Evolutionary conservation across 2,797 vertebrate genomes (phyloP).

Genomic region (Atherinosoma microstoma): DNA sequence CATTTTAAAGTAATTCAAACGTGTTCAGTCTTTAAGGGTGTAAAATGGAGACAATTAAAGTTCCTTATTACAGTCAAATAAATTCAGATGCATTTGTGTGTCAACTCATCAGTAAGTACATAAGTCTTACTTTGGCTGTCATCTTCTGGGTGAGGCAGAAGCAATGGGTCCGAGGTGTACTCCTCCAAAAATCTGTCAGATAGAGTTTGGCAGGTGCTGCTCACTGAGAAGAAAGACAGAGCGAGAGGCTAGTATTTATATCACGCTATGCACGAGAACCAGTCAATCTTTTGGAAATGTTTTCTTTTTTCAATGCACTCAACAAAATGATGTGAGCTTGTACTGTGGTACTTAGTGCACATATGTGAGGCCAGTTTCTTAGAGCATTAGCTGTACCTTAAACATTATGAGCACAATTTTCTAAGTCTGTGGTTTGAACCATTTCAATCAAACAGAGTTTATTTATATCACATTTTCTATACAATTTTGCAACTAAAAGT

Average conservation of each 20-base stretch:
- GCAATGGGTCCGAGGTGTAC: conserved; percentile 49
- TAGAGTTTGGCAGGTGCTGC: conserved; percentile 58
- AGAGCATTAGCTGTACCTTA: neutral
- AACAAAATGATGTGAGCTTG: neutral
- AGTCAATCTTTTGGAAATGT: neutral
- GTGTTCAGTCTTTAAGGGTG: neutral
- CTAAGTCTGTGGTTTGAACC: neutral
- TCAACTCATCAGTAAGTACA: neutral
- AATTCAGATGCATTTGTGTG: conserved; percentile 4
- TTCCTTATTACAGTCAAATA: neutral
- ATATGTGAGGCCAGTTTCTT: neutral
- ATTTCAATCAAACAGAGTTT: neutral
- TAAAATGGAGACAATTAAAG: neutral
- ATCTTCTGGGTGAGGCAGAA: conserved; percentile 55
- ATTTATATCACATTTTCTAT: neutral
- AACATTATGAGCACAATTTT: neutral
- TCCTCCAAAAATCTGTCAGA: conserved; percentile 66
- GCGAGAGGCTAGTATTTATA: neutral
- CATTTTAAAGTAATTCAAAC: neutral
- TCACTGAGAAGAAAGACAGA: conserved; percentile 61
- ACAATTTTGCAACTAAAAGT: neutral
- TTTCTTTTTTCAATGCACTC: neutral
- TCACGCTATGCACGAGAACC: neutral
- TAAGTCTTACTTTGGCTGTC: conserved; percentile 67
- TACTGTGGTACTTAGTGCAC: neutral